phyloP scores from a whole-genome alignment of 2,113 vertebrate species.

The Callithrix jacchus region DNA sequence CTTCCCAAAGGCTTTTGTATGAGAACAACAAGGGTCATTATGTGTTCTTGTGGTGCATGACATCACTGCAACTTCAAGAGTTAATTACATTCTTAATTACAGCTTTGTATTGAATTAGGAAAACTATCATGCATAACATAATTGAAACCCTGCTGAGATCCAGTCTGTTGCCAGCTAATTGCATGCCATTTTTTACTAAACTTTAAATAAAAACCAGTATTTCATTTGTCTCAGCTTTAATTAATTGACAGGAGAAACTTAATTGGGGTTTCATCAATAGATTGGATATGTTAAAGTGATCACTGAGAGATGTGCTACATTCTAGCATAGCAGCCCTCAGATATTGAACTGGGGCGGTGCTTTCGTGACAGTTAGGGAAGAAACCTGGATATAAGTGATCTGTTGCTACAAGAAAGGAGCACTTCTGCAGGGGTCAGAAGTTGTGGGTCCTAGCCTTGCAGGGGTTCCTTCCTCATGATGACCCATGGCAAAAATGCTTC shows the following conservation, averaged over 20 bases:
- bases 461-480: not conserved
- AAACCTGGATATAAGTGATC: accelerated
- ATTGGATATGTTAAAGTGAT: conserved; percentile 55
- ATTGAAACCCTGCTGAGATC: conserved; percentile 86
- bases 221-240: conserved; percentile 81
- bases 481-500: accelerated
- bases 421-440: not conserved
- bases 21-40: conserved; percentile 68
- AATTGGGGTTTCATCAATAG: conserved; percentile 71
- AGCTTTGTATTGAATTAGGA: conserved; percentile 82
- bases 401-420: not conserved
- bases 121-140: conserved; percentile 78
- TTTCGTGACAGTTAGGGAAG: accelerated
- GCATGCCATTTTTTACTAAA: conserved; percentile 68
- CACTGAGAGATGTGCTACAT: not conserved
- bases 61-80: conserved; percentile 78
- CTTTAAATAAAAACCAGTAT: conserved; percentile 79
- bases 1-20: conserved; percentile 58
- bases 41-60: conserved; percentile 74
- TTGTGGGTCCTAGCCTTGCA: accelerated
- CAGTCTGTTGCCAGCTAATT: conserved; percentile 83
- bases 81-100: conserved; percentile 87
- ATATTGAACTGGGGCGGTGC: accelerated
- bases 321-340: not conserved
- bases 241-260: conserved; percentile 80